Conservation (phyloP, 2,113 vertebrate genomes). For the Brienomyrus longianalis region DNA sequence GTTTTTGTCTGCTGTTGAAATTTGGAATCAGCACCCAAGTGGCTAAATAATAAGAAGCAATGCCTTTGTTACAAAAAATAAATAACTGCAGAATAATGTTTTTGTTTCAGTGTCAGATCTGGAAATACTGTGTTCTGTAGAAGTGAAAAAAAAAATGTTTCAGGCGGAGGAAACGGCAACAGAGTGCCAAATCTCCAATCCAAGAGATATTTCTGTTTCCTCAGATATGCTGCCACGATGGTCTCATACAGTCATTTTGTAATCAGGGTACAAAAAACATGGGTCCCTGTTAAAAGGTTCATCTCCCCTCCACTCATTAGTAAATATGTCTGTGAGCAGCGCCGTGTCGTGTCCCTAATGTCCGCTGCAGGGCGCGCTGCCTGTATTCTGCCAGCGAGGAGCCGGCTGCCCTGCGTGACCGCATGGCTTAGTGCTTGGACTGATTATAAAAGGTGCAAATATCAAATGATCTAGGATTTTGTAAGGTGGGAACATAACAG, state of each 20-base stretch:
- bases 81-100: not conserved
- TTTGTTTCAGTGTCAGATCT: not conserved
- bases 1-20: not conserved
- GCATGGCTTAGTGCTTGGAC: not conserved
- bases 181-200: not conserved
- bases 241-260: slow-evolving; percentile 6
- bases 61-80: not conserved
- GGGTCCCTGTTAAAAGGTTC: not conserved
- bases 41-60: not conserved
- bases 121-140: not conserved
- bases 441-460: not conserved
- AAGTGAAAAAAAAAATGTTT: not conserved
- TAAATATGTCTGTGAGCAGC: not conserved
- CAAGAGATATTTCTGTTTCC: slow-evolving; percentile 2
- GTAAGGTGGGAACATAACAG: not conserved
- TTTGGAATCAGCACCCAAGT: not conserved
- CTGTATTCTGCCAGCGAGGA: not conserved
- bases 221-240: not conserved
- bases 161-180: not conserved
- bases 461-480: not conserved
- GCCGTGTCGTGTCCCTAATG: not conserved
- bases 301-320: not conserved
- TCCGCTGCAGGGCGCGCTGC: not conserved
- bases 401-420: not conserved
- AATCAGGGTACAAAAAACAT: not conserved